Evolutionary conservation across 1,140 invertebrate genomes (phyloP).

Genomic region (Monochamus saltuarius): DNA sequence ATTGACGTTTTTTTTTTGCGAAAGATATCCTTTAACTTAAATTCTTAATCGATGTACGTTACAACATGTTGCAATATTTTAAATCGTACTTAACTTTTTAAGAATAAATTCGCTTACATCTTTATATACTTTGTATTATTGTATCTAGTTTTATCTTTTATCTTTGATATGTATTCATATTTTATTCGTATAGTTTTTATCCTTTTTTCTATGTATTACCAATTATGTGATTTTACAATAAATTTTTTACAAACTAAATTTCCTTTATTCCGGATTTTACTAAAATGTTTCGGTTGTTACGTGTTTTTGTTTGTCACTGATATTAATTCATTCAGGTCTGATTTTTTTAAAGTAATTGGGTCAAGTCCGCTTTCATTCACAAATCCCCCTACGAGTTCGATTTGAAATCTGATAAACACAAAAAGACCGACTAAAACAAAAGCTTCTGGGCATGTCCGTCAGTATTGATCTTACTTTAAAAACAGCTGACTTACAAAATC

Average conservation of each 20-base stretch:
- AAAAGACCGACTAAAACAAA: constrained; percentile 4
- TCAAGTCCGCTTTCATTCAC: too few relatives aligned
- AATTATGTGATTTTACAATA: constrained; percentile 25
- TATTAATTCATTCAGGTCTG: too few relatives aligned
- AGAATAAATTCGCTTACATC: too few relatives aligned
- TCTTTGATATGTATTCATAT: constrained; percentile 11
- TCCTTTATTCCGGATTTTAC: too few relatives aligned
- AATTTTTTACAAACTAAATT: constrained; percentile 1
- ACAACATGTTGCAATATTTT: too few relatives aligned
- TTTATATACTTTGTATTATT: constrained; percentile 9
- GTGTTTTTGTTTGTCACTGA: too few relatives aligned
- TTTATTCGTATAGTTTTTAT: constrained; percentile 12
- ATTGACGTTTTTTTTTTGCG: neutral
- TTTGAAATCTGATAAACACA: neutral
- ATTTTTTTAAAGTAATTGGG: too few relatives aligned
- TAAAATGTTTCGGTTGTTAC: too few relatives aligned
- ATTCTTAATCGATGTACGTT: too few relatives aligned
- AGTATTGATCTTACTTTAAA: constrained; percentile 23
- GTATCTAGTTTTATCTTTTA: constrained; percentile 3
- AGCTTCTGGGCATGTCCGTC: constrained; percentile 20
- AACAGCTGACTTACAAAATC: constrained; percentile 8
- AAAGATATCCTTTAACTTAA: too few relatives aligned
- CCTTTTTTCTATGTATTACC: constrained; percentile 20
- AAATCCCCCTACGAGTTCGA: too few relatives aligned
- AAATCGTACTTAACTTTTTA: too few relatives aligned